phyloP scores from a whole-genome alignment of 2,888 invertebrate species.

The Tholera decimalis region DNA sequence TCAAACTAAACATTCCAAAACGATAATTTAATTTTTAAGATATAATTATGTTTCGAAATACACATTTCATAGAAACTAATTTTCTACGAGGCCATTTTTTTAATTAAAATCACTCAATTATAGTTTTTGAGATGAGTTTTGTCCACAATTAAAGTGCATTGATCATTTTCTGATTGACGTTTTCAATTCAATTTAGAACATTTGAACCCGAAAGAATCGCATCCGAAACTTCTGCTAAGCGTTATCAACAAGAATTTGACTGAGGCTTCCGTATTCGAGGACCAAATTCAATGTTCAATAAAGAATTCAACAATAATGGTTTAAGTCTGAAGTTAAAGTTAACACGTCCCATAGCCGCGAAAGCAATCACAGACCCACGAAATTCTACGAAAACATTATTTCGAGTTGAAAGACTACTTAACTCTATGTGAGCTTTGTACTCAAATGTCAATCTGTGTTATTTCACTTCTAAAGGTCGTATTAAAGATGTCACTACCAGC shows the following conservation, averaged over 20 bases:
- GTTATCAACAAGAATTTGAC: constrained; percentile 28
- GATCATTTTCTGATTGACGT: background rate
- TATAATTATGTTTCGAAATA: background rate
- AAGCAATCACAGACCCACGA: background rate
- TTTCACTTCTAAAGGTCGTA: background rate
- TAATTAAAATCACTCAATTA: background rate
- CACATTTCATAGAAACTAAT: background rate
- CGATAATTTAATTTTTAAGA: background rate
- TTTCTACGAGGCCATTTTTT: constrained; percentile 10
- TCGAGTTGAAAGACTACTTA: background rate
- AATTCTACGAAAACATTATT: constrained; percentile 9
- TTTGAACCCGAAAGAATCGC: constrained; percentile 11
- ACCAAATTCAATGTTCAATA: constrained; percentile 21
- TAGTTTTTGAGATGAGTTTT: background rate
- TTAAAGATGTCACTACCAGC: background rate
- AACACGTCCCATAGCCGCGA: constrained; percentile 8
- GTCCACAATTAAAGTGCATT: background rate
- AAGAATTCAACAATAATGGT: constrained; percentile 26
- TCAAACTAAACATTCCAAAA: constrained; percentile 6
- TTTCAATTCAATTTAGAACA: background rate
- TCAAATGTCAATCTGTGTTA: background rate
- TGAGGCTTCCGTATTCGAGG: constrained; percentile 4
- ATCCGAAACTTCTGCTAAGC: constrained; percentile 11
- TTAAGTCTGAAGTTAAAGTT: constrained; percentile 6
- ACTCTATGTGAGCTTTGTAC: background rate